Percentiles rank a stretch among this genome's conserved stretches.
phyloP scores from a whole-genome alignment of 2,797 vertebrate genomes.

The Kryptolebias ocellatus region DNA sequence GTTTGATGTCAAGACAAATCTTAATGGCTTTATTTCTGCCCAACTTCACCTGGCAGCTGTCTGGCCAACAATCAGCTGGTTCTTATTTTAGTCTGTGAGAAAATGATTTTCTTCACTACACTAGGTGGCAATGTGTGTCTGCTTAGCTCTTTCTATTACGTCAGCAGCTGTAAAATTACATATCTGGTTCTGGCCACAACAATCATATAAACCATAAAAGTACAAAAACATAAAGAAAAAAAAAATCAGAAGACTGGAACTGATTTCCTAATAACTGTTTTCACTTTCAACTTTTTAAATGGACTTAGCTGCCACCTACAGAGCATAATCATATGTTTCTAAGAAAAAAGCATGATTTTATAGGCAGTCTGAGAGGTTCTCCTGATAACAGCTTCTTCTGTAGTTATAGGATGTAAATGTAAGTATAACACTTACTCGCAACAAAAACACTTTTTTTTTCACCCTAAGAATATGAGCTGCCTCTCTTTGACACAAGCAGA shows the following conservation, averaged over 20 bases:
- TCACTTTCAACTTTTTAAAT: conserved; percentile 11
- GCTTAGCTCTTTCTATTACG: too few relatives aligned
- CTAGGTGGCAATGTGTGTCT: too few relatives aligned
- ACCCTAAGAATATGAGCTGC: not conserved
- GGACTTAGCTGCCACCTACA: conserved; percentile 1
- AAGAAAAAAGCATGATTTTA: conserved; percentile 8
- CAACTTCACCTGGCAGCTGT: too few relatives aligned
- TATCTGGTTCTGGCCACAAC: not conserved
- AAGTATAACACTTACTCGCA: conserved; percentile 6
- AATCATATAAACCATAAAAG: conserved; percentile 6
- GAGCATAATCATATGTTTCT: not conserved
- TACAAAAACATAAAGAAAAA: conserved; percentile 2
- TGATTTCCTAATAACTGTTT: not conserved
- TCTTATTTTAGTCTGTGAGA: too few relatives aligned
- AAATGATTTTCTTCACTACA: too few relatives aligned
- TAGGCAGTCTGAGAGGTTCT: not conserved
- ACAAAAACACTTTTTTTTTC: not conserved
- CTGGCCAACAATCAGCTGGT: too few relatives aligned
- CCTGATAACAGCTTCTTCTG: not conserved
- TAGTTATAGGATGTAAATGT: not conserved
- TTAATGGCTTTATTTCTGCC: too few relatives aligned
- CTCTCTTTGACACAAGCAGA: not conserved
- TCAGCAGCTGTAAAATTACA: not conserved
- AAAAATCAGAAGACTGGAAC: not conserved
- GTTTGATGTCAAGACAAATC: too few relatives aligned